These are phyloP conservation scores for Bombyx huttoni DNA, from an alignment of 2,888 invertebrate species.

Conservation along the genomic window DNA sequence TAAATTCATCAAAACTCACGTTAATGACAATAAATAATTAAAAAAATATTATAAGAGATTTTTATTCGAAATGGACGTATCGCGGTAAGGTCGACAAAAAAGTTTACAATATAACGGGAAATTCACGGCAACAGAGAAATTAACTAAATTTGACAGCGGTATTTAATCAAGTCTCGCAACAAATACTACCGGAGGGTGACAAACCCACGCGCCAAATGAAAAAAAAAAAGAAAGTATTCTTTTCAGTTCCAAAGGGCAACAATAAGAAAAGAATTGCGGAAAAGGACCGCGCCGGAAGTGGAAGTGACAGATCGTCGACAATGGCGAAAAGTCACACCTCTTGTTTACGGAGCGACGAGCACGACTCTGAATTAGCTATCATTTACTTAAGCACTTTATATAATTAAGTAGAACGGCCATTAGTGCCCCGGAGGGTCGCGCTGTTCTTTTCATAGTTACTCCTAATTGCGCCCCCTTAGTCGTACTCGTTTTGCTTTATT, in stretches of 20 bases:
- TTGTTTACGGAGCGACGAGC: slow-evolving; percentile 58
- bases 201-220: slow-evolving; percentile 56
- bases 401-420: slow-evolving; percentile 63
- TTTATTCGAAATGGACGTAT: too few species aligned
- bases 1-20: background rate
- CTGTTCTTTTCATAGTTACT: slow-evolving; percentile 45
- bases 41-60: background rate
- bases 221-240: slow-evolving; percentile 46
- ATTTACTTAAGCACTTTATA: slow-evolving; percentile 71
- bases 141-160: slow-evolving; percentile 54
- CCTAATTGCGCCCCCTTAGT: slow-evolving; percentile 45
- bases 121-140: slow-evolving; percentile 28
- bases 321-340: slow-evolving; percentile 71
- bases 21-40: background rate
- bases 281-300: slow-evolving; percentile 56
- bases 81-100: too few species aligned
- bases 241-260: slow-evolving; percentile 60
- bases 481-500: slow-evolving; percentile 10
- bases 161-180: slow-evolving; percentile 64
- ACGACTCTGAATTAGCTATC: slow-evolving; percentile 60
- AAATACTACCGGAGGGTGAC: slow-evolving; percentile 62
- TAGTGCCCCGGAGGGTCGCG: slow-evolving; percentile 49
- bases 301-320: slow-evolving; percentile 68
- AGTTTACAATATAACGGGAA: background rate
- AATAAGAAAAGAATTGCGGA: slow-evolving; percentile 55